Conservation (phyloP, 2,113 vertebrate genomes). For the Reinhardtius hippoglossoides region DNA sequence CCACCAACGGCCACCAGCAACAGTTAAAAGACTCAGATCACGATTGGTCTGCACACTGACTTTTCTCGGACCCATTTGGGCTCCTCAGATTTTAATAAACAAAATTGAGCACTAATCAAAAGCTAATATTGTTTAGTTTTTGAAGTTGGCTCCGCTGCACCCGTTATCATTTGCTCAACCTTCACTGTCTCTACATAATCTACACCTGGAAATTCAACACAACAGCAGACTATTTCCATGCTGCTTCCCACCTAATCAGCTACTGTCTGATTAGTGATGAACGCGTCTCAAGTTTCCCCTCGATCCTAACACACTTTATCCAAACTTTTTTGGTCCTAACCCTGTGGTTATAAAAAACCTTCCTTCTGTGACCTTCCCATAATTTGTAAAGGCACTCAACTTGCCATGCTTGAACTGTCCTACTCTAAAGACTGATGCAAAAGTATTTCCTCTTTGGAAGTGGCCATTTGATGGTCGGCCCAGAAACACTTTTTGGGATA, state of each 20-base stretch:
- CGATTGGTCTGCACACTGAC: slow-evolving; percentile 76
- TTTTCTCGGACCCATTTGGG: slow-evolving; percentile 75
- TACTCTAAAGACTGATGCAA: slow-evolving; percentile 70
- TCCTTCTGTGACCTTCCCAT: slow-evolving; percentile 58
- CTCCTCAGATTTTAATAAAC: slow-evolving; percentile 80
- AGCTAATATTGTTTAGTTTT: slow-evolving; percentile 77
- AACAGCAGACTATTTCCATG: slow-evolving; percentile 59
- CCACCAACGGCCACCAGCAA: slow-evolving; percentile 76
- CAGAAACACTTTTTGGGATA: slow-evolving; percentile 65
- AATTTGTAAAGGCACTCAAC: slow-evolving; percentile 56
- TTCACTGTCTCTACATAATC: slow-evolving; percentile 57
- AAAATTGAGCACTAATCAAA: slow-evolving; percentile 82
- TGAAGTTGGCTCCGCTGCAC: slow-evolving; percentile 59
- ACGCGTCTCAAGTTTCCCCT: slow-evolving; percentile 34
- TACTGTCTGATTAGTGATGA: slow-evolving; percentile 57
- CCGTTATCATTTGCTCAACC: slow-evolving; percentile 52
- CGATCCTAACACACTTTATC: slow-evolving; percentile 27
- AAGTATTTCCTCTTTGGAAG: slow-evolving; percentile 62
- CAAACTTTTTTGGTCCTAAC: slow-evolving; percentile 62
- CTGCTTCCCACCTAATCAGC: slow-evolving; percentile 65
- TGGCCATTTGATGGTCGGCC: slow-evolving; percentile 42
- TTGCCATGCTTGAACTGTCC: slow-evolving; percentile 68
- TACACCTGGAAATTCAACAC: slow-evolving; percentile 56
- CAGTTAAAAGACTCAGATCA: slow-evolving; percentile 80
- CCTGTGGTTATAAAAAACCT: slow-evolving; percentile 70